Evolutionary conservation across 2,888 invertebrate genomes (phyloP).

Genomic region (Anorthoa munda): DNA sequence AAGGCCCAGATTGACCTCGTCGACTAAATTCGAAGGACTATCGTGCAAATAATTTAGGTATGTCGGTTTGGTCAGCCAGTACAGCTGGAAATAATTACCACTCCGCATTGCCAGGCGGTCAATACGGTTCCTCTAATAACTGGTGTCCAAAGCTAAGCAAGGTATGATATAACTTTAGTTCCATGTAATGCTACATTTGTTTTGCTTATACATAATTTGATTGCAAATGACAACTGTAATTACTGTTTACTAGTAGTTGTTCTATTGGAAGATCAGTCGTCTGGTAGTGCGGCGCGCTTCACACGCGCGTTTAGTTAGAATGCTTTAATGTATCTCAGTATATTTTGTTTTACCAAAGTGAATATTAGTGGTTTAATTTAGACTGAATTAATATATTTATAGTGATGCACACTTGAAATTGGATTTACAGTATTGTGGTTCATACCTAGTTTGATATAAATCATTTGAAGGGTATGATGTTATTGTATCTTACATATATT

Average conservation of each 20-base stretch:
- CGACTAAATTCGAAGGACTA: constrained; percentile 84
- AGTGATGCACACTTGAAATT: constrained; percentile 11
- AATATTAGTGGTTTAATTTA: background rate
- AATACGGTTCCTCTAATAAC: constrained; percentile 85
- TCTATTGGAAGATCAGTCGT: constrained; percentile 59
- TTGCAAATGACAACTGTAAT: constrained; percentile 60
- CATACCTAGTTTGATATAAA: background rate
- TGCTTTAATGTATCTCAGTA: constrained; percentile 14
- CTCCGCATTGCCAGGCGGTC: constrained; percentile 84
- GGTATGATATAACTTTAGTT: constrained; percentile 80
- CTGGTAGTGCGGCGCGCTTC: constrained; percentile 44
- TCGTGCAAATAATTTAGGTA: constrained; percentile 89
- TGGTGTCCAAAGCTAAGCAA: constrained; percentile 89
- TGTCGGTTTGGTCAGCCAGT: constrained; percentile 94
- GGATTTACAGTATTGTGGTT: constrained; percentile 6
- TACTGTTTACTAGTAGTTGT: constrained; percentile 61
- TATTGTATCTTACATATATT: constrained; percentile 7
- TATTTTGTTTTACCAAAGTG: background rate
- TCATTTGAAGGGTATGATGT: constrained; percentile 17
- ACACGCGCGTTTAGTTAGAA: constrained; percentile 44
- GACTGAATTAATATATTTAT: background rate
- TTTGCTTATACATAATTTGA: constrained; percentile 58
- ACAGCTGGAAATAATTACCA: constrained; percentile 91
- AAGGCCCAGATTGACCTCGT: constrained; percentile 81
- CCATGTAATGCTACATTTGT: constrained; percentile 60